These are phyloP conservation scores for Penaeus vannamei DNA, from an alignment of 1,140 invertebrate species.

Conservation along the genomic window DNA sequence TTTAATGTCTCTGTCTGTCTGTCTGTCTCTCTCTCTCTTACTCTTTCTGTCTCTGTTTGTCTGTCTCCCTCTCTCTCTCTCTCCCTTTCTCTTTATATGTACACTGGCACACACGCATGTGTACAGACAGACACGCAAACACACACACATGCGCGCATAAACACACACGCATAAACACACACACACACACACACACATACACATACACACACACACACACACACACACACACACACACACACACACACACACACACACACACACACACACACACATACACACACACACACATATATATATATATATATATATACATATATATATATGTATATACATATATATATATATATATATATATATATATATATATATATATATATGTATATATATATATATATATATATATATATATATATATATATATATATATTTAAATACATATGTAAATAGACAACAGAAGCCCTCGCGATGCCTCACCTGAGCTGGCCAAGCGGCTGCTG, in stretches of 20 bases:
- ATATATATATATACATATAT: neutral
- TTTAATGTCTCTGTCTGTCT: too few species aligned
- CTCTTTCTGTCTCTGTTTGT: too few species aligned
- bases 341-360: constrained; percentile 36
- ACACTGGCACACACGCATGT: too few species aligned
- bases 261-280: constrained; percentile 2
- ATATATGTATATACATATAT: constrained; percentile 23
- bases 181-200: neutral
- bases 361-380: constrained; percentile 12
- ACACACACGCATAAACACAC: too few species aligned
- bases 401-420: neutral
- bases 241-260: constrained; percentile 2
- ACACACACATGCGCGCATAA: too few species aligned
- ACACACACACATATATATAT: neutral
- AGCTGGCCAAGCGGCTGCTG: constrained; percentile 92
- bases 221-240: neutral
- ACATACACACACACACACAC: constrained; percentile 12
- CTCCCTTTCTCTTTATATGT: too few species aligned
- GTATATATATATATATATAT: constrained; percentile 1
- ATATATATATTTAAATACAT: neutral
- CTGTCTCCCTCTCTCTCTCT: too few species aligned
- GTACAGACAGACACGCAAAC: too few species aligned
- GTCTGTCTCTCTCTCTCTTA: too few species aligned
- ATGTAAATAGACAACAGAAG: neutral
- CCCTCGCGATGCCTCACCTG: constrained; percentile 77